Percentiles rank a stretch among this genome's conserved stretches.
phyloP scores from a whole-genome alignment of 2,888 invertebrate genomes.

The Macropis europaea region DNA sequence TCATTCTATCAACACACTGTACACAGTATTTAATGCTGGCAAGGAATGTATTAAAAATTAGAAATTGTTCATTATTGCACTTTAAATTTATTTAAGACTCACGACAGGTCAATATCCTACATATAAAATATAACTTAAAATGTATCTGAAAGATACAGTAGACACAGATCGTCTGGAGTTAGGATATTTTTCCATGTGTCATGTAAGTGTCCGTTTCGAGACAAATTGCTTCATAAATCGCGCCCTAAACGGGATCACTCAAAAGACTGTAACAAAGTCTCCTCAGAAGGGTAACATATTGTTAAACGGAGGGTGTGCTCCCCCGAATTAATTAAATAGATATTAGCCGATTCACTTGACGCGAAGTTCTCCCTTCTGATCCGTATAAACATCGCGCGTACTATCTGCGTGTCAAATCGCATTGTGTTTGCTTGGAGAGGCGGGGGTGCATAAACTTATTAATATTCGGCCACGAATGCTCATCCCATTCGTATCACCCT shows the following conservation, averaged over 20 bases:
- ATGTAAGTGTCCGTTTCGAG: background rate
- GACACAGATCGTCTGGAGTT: background rate
- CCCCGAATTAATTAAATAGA: slow-evolving; percentile 77
- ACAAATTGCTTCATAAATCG: slow-evolving; percentile 32
- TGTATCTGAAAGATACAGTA: background rate
- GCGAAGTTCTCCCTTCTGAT: slow-evolving; percentile 45
- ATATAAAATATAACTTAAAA: too few relatives aligned
- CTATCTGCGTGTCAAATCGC: slow-evolving; percentile 72
- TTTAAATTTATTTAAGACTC: too few relatives aligned
- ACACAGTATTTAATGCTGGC: background rate
- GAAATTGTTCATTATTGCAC: too few relatives aligned
- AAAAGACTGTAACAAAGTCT: slow-evolving; percentile 29
- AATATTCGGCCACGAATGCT: slow-evolving; percentile 37
- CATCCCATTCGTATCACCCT: slow-evolving; percentile 16
- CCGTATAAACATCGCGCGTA: slow-evolving; percentile 61
- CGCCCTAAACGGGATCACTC: slow-evolving; percentile 36
- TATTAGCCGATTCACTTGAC: slow-evolving; percentile 77
- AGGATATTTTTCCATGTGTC: background rate
- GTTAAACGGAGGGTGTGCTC: slow-evolving; percentile 52
- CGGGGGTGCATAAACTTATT: slow-evolving; percentile 76
- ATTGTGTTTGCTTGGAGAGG: slow-evolving; percentile 68
- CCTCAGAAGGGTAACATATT: slow-evolving; percentile 55
- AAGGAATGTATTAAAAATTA: too few relatives aligned
- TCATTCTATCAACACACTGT: slow-evolving; percentile 1
- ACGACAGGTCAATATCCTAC: too few relatives aligned